Conservation (phyloP, 1,140 invertebrate genomes). For the Apis laboriosa region DNA sequence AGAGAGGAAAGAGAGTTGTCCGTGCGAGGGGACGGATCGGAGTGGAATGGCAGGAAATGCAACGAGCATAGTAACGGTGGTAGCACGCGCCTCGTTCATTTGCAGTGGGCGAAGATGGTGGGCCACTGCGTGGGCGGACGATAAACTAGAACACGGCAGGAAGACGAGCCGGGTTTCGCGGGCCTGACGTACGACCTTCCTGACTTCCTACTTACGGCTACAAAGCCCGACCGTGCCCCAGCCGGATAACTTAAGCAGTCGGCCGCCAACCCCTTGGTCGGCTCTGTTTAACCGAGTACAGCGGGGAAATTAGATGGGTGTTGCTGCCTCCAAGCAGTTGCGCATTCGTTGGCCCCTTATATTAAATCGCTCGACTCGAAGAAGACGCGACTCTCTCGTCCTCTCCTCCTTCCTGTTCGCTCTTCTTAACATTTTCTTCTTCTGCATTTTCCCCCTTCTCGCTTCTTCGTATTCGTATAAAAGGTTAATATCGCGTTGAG, state of each 20-base stretch:
- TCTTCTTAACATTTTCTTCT: background rate
- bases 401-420: background rate
- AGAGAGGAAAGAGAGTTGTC: too few relatives aligned
- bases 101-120: background rate
- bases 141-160: constrained; percentile 66
- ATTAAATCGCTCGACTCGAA: constrained; percentile 57
- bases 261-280: constrained; percentile 20
- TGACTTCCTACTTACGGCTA: constrained; percentile 60
- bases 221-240: constrained; percentile 52
- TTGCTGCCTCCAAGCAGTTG: constrained; percentile 53
- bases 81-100: constrained; percentile 21
- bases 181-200: constrained; percentile 66
- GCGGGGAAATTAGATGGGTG: constrained; percentile 29
- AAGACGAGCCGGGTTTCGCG: constrained; percentile 64
- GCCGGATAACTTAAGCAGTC: constrained; percentile 61
- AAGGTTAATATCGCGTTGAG: too few relatives aligned
- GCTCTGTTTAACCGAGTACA: constrained; percentile 42
- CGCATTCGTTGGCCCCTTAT: constrained; percentile 60
- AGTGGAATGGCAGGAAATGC: background rate
- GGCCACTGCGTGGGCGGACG: constrained; percentile 31
- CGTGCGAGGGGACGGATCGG: background rate
- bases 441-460: background rate
- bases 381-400: constrained; percentile 32
- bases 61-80: constrained; percentile 7
- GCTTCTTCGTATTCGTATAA: background rate